Percentiles rank a stretch among this genome's conserved stretches.
Evolutionary conservation across 2,113 vertebrate species (phyloP).

Genomic region (Limnothrissa miodon): DNA sequence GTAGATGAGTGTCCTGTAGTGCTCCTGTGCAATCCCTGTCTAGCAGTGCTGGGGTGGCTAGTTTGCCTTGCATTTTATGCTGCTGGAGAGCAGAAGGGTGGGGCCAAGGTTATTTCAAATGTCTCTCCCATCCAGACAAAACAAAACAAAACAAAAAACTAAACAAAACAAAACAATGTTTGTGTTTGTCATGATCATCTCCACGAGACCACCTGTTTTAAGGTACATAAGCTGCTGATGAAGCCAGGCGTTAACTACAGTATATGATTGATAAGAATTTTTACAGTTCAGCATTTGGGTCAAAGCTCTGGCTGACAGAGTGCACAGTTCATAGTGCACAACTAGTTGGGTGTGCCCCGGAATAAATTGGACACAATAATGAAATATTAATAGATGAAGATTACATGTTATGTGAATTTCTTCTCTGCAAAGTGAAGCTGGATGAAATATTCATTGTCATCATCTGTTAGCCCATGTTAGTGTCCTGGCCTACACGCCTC

Average conservation of each 20-base stretch:
- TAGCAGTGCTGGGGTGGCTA: constrained; percentile 51
- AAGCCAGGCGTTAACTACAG: background rate
- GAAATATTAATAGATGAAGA: background rate
- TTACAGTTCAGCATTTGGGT: background rate
- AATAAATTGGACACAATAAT: background rate
- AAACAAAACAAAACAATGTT: background rate
- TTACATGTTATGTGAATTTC: background rate
- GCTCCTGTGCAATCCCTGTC: constrained; percentile 52
- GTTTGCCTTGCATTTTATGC: constrained; percentile 68
- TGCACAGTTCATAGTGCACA: background rate
- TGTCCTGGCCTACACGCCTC: background rate
- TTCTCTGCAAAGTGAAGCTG: constrained; percentile 2
- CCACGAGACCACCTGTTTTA: background rate
- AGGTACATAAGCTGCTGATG: background rate
- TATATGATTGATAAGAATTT: background rate
- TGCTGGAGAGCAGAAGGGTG: constrained; percentile 60
- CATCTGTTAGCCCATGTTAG: constrained; percentile 1
- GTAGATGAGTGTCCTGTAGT: constrained; percentile 58
- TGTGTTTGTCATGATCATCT: background rate
- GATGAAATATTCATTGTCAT: constrained; percentile 20
- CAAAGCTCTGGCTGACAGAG: background rate
- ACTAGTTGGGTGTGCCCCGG: background rate
- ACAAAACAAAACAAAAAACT: background rate
- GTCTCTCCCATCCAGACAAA: constrained; percentile 43
- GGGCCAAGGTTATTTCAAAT: constrained; percentile 69